Evolutionary conservation across 2,888 invertebrate genomes (phyloP).

Genomic region (Branchinecta sandiegonensis): DNA sequence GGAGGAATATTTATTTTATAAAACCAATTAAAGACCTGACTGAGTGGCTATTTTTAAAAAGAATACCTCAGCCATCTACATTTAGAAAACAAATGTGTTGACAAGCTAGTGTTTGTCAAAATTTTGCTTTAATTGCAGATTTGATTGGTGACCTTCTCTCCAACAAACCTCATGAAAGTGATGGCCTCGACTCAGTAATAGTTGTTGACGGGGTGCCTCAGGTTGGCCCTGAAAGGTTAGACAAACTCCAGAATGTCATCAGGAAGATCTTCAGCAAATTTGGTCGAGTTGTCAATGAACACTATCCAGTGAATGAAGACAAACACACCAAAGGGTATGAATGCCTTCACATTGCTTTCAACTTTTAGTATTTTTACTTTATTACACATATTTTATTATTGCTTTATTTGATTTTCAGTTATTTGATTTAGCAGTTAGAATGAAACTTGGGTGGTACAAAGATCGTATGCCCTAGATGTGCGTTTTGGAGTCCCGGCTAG

Average conservation of each 20-base stretch:
- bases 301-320: slow-evolving; percentile 67
- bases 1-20: no score
- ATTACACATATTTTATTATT: slow-evolving; percentile 16
- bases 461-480: no score
- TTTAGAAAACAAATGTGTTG: no score
- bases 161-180: slow-evolving; percentile 80
- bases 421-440: no score
- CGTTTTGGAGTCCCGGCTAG: no score
- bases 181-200: slow-evolving; percentile 88
- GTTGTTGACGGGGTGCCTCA: slow-evolving; percentile 93
- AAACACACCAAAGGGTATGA: slow-evolving; percentile 65
- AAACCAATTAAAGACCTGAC: no score
- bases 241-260: slow-evolving; percentile 81
- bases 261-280: slow-evolving; percentile 78
- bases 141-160: slow-evolving; percentile 77
- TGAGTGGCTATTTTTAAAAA: no score
- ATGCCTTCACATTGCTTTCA: slow-evolving; percentile 25
- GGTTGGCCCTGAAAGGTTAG: slow-evolving; percentile 77
- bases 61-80: no score
- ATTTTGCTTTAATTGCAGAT: slow-evolving; percentile 45
- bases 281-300: slow-evolving; percentile 71
- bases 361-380: slow-evolving; percentile 19
- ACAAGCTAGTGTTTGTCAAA: neutral
- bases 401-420: neutral
- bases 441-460: no score